Percentiles rank a stretch among this genome's conserved stretches.
Evolutionary conservation across 2,888 invertebrate species (phyloP).

Genomic region (Trypoxylon attenuatum): DNA sequence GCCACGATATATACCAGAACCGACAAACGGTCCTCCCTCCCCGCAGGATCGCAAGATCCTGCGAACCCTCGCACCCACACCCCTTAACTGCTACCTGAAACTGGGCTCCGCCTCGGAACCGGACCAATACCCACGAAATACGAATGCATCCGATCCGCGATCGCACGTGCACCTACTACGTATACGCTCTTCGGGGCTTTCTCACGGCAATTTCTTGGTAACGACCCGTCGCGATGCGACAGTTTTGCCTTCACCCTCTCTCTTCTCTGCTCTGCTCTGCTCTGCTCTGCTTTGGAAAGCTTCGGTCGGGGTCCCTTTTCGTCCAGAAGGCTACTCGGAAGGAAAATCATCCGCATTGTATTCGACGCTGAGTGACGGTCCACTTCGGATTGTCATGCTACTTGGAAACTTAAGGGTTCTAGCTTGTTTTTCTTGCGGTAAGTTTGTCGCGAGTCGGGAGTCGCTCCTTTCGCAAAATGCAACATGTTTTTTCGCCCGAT

Average conservation of each 20-base stretch:
- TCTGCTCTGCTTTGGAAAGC: not conserved
- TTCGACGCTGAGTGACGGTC: not conserved
- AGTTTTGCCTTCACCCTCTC: slow-evolving; percentile 10
- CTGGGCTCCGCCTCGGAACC: slow-evolving; percentile 6
- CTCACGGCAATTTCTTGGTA: slow-evolving; percentile 48
- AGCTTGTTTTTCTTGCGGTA: too few relatives aligned
- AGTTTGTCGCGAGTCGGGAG: too few relatives aligned
- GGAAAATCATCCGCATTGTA: not conserved
- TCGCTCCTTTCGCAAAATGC: not conserved
- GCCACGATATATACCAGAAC: slow-evolving; percentile 11
- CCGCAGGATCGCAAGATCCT: slow-evolving; percentile 16
- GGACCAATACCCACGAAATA: not conserved
- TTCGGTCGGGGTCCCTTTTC: not conserved
- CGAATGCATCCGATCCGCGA: not conserved
- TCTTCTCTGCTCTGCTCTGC: not conserved
- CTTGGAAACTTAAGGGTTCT: too few relatives aligned
- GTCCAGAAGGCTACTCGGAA: not conserved
- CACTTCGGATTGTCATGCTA: not conserved
- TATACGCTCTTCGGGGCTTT: slow-evolving; percentile 36
- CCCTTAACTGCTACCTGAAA: slow-evolving; percentile 35
- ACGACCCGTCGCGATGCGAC: slow-evolving; percentile 18
- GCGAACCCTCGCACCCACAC: slow-evolving; percentile 27
- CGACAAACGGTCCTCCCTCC: slow-evolving; percentile 19
- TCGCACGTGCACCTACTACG: slow-evolving; percentile 35
- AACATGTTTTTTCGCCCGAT: not conserved